A percentile compares a stretch with the other conserved stretches of the same genome.
These are phyloP conservation scores for Holcopasites calliopsidis DNA, from an alignment of 1,140 invertebrate species.

Conservation along the genomic window DNA sequence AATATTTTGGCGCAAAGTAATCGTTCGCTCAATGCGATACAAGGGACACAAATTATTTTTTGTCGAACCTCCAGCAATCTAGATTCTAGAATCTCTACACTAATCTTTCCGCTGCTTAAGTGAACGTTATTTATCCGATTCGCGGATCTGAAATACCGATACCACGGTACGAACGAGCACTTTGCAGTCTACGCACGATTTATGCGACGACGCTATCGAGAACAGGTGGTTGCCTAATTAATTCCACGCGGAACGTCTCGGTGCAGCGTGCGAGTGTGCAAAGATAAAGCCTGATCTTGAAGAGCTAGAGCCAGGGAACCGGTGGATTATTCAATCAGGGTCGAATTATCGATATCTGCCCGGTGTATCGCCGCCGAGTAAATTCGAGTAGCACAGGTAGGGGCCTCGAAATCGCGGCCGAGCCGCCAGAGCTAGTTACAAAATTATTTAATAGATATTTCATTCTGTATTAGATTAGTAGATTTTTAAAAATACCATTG, in stretches of 20 bases:
- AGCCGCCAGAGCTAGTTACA: no score
- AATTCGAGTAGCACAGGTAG: constrained; percentile 28
- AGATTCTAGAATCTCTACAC: no score
- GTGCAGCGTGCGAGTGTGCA: not conserved
- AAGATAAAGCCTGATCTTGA: not conserved
- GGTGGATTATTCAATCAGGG: constrained; percentile 32
- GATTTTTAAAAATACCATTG: no score
- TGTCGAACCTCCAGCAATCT: no score
- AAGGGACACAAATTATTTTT: no score
- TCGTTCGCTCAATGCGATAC: no score
- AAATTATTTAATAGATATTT: no score
- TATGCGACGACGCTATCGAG: constrained; percentile 28
- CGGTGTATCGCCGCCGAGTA: constrained; percentile 32
- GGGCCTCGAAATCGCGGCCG: not conserved
- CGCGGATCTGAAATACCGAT: constrained; percentile 23
- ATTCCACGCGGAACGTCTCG: constrained; percentile 33
- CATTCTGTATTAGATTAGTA: no score
- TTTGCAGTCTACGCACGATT: not conserved
- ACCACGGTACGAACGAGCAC: not conserved
- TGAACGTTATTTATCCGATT: not conserved
- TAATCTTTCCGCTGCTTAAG: no score
- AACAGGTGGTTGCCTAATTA: constrained; percentile 46
- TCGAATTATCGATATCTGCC: constrained; percentile 36
- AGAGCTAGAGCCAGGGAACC: not conserved
- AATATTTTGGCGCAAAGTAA: no score